Percentiles rank a stretch among this genome's conserved stretches.
Conservation (phyloP, 2,888 invertebrate genomes). For the Drosophila ustulata region DNA sequence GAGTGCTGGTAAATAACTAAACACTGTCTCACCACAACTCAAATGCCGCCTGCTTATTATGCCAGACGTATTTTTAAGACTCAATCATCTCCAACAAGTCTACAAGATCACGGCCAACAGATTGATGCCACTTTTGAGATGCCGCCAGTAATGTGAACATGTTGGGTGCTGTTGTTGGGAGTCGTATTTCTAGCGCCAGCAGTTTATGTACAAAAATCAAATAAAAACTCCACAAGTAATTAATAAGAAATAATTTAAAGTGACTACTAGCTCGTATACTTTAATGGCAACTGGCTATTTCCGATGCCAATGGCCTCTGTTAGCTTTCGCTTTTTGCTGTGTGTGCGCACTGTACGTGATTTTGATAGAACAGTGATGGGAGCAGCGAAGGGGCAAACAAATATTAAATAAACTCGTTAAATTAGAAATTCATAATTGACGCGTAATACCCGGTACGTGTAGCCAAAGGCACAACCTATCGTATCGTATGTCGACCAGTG, state of each 20-base stretch:
- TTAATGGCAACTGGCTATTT: slow-evolving; percentile 49
- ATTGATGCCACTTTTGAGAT: slow-evolving; percentile 45
- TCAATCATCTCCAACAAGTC: background rate
- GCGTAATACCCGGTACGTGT: slow-evolving; percentile 65
- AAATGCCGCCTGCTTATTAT: slow-evolving; percentile 48
- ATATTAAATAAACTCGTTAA: slow-evolving; percentile 40
- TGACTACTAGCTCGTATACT: slow-evolving; percentile 20
- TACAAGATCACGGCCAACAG: slow-evolving; percentile 40
- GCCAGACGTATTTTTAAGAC: slow-evolving; percentile 25
- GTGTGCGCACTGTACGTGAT: slow-evolving; percentile 60
- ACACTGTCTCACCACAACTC: background rate
- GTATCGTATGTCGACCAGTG: slow-evolving; percentile 18
- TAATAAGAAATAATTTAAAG: slow-evolving; percentile 46
- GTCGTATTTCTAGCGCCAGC: slow-evolving; percentile 35
- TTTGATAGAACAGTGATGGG: slow-evolving; percentile 49
- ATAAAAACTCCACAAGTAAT: slow-evolving; percentile 38
- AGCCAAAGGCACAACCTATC: slow-evolving; percentile 19
- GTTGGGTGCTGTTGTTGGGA: background rate
- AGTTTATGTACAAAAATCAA: background rate
- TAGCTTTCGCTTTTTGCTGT: slow-evolving; percentile 82
- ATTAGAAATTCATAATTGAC: slow-evolving; percentile 78
- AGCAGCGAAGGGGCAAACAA: background rate
- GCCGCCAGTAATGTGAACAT: slow-evolving; percentile 15
- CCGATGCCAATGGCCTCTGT: slow-evolving; percentile 80
- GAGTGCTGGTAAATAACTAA: background rate